Evolutionary conservation across 1,140 invertebrate species (phyloP), one percentile per base, ranked within the genome.

Genomic region (Subanguina moxae): DNA sequence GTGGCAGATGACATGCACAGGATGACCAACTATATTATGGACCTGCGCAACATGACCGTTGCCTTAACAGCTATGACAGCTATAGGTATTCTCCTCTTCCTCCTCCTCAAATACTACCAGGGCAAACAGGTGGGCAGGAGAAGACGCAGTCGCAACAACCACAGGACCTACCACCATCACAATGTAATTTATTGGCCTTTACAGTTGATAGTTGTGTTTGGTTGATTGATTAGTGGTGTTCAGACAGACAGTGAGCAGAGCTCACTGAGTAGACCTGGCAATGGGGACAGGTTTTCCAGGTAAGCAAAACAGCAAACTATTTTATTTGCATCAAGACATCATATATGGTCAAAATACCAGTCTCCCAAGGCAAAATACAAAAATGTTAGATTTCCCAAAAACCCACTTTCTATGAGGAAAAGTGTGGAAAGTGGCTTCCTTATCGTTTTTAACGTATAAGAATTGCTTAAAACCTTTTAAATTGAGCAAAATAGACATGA

Each of bases 1-100:
- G 75, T 77, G 1, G 75, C 75, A 5, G 75, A 77, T 43, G 75
- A 77, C 64, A 77, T 77, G 75, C 75, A 77, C 68, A 57, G 75
- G 52, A 77, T 77, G 75, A 77, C 75, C 21, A 61, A 74, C 28
- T 77, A 77, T 42, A 77, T 77, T 52, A 68, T 71, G 68, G 75
- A 77, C 62, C 65, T 77, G 43, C 67, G 75, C 13, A 77, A 77
- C 48, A 52, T 77, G 67, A 78, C 75, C 8, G 27, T 78, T 19
- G 67, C 28, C 15, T n/a, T 77, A 11, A 28, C 42, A 3, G 57
- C 57, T 15, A 64, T 64, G 42, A 57, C 23, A 56, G n/a, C 45
- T 28, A 17, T 64, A 19, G 62, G 42, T 8, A 57, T 64, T 5
- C 17, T 64, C 8, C 43, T 64, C 7, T 64, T 56, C 27, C n/a